These are phyloP conservation scores for Adineta ricciae DNA, from an alignment of 2,888 invertebrate genomes.

Conservation along the genomic window DNA sequence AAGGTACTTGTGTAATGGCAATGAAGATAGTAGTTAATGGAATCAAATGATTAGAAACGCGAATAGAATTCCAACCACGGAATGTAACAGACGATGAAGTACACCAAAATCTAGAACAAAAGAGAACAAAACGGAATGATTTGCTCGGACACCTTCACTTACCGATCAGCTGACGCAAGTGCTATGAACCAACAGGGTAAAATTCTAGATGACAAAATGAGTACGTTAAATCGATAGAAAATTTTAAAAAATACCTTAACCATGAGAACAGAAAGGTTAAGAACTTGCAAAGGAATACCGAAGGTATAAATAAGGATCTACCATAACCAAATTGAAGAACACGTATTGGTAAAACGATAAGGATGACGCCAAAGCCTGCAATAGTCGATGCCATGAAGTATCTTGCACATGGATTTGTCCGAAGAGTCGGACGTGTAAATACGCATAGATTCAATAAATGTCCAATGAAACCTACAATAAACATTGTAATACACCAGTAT, in stretches of 20 bases:
- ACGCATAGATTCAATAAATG: neutral
- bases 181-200: neutral
- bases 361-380: neutral
- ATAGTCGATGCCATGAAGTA: neutral
- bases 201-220: neutral
- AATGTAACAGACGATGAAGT: neutral
- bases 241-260: too few species aligned
- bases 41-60: neutral
- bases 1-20: neutral
- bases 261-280: neutral
- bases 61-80: neutral
- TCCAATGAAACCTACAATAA: neutral
- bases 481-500: neutral
- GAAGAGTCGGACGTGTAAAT: neutral
- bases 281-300: neutral
- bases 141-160: neutral
- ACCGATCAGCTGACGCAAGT: neutral
- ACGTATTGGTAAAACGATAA: neutral
- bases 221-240: too few species aligned
- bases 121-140: neutral
- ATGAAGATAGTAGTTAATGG: neutral
- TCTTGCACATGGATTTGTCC: neutral
- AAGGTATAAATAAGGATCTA: neutral
- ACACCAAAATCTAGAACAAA: neutral
- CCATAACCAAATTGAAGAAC: neutral